phyloP scores from a whole-genome alignment of 2,113 vertebrate species.

The Apodemus speciosus region DNA sequence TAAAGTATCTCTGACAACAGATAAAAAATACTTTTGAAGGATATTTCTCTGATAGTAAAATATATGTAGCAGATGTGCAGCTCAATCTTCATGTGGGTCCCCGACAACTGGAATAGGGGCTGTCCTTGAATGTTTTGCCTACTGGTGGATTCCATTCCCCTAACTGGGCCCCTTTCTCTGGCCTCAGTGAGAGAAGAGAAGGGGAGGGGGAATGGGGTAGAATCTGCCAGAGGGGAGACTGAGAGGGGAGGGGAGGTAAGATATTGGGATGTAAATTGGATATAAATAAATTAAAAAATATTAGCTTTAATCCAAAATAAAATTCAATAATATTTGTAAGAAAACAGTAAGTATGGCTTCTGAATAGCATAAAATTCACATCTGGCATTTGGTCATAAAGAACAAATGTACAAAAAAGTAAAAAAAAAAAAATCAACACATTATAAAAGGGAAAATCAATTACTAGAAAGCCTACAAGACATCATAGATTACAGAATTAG shows the following conservation, averaged over 20 bases:
- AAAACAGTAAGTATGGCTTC: not conserved
- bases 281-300: not conserved
- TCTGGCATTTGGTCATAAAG: not conserved
- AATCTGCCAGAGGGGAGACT: too few species aligned
- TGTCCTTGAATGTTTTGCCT: too few species aligned
- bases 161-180: too few species aligned
- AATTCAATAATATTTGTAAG: constrained; percentile 27
- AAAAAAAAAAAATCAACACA: not conserved
- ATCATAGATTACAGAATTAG: constrained; percentile 38
- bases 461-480: constrained; percentile 47
- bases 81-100: too few species aligned
- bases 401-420: not conserved
- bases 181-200: too few species aligned
- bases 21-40: not conserved
- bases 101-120: too few species aligned
- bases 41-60: not conserved
- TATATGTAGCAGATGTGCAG: too few species aligned
- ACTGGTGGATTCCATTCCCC: too few species aligned
- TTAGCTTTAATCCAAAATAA: not conserved
- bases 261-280: too few species aligned
- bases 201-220: too few species aligned
- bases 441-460: constrained; percentile 31
- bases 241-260: too few species aligned
- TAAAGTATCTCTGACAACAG: too few species aligned
- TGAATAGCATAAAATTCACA: not conserved